Percentiles rank a stretch among this genome's conserved stretches.
These are phyloP conservation scores for Dermolepida albohirtum DNA, from an alignment of 2,888 invertebrate species.

Conservation along the genomic window DNA sequence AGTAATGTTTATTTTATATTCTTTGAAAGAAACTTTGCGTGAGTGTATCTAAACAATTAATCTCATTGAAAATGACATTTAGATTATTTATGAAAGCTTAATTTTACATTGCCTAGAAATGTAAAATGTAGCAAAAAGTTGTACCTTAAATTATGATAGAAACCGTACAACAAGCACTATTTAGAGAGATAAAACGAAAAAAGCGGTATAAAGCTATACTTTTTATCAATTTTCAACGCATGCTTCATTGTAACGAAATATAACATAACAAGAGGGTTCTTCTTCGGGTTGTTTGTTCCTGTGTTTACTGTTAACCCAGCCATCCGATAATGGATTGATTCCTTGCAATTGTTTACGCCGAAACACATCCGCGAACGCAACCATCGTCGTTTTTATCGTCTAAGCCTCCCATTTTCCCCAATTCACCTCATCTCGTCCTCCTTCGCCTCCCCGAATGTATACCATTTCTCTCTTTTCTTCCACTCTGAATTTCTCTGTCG, in stretches of 20 bases:
- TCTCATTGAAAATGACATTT: too few relatives aligned
- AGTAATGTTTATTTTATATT: too few relatives aligned
- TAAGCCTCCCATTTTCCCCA: slow-evolving; percentile 1
- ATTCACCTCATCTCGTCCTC: background rate
- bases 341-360: slow-evolving; percentile 36
- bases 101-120: too few relatives aligned
- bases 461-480: slow-evolving; percentile 7
- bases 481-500: slow-evolving; percentile 16
- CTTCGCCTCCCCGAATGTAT: background rate
- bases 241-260: slow-evolving; percentile 8
- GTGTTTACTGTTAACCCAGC: slow-evolving; percentile 33
- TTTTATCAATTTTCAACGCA: slow-evolving; percentile 8
- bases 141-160: too few relatives aligned
- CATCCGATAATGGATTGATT: slow-evolving; percentile 39
- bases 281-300: slow-evolving; percentile 25
- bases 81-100: too few relatives aligned
- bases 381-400: slow-evolving; percentile 31
- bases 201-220: too few relatives aligned
- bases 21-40: too few relatives aligned
- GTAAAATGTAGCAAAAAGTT: too few relatives aligned
- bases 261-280: slow-evolving; percentile 27
- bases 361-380: slow-evolving; percentile 33
- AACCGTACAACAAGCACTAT: too few relatives aligned
- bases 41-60: too few relatives aligned
- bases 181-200: too few relatives aligned